Percentiles rank a stretch among this genome's conserved stretches.
Evolutionary conservation across 1,140 invertebrate species (phyloP).

Genomic region (Sinonovacula constricta): DNA sequence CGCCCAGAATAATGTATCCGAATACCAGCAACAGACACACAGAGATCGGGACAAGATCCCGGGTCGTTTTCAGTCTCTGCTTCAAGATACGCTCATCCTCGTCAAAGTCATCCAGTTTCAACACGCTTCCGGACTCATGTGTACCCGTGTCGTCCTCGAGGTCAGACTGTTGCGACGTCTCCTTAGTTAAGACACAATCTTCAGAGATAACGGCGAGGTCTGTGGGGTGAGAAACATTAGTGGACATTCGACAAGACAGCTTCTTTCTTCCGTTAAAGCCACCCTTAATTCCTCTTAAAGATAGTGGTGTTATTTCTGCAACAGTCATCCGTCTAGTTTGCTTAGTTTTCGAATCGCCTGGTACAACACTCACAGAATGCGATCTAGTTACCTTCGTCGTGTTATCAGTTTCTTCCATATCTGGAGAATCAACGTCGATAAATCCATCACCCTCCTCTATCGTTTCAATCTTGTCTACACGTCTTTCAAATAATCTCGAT

Average conservation of each 20-base stretch:
- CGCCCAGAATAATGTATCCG: conserved; percentile 73
- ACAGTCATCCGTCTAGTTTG: neutral
- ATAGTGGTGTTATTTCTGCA: too few relatives aligned
- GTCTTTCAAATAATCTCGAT: too few relatives aligned
- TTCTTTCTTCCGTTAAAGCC: neutral
- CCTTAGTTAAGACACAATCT: neutral
- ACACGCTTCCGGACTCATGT: neutral
- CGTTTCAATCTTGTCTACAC: neutral
- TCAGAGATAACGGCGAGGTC: conserved; percentile 27
- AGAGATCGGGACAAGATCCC: conserved; percentile 71
- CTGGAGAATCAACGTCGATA: neutral
- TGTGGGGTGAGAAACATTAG: neutral
- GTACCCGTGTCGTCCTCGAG: neutral
- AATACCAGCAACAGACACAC: conserved; percentile 71
- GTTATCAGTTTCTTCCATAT: neutral
- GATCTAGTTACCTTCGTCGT: neutral
- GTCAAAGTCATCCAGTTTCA: conserved; percentile 37
- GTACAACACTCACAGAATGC: conserved; percentile 1
- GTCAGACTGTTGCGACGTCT: too few relatives aligned
- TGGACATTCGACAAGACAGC: neutral
- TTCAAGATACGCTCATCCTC: conserved; percentile 30
- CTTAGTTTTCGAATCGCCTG: too few relatives aligned
- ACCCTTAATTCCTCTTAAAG: neutral
- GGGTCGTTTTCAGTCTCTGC: conserved; percentile 22
- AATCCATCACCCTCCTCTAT: neutral